Conservation (phyloP, 1,140 invertebrate genomes). For the Trialeurodes vaporariorum region DNA sequence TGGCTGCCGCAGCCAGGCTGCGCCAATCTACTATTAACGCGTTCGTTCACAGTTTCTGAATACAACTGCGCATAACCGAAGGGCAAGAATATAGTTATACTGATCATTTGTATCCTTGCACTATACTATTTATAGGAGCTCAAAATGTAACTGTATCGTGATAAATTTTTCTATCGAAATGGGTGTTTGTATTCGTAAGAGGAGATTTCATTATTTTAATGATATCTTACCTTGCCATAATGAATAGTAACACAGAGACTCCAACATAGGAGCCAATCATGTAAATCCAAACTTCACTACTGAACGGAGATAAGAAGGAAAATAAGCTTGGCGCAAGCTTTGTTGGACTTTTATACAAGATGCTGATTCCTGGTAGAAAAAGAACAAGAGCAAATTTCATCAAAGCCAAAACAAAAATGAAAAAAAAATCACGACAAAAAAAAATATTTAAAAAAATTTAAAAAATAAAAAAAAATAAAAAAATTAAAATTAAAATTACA, state of each 20-base stretch:
- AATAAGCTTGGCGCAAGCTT: conserved; percentile 68
- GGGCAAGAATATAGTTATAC: too few species aligned
- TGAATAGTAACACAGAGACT: conserved; percentile 63
- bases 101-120: neutral
- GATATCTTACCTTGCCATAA: conserved; percentile 53
- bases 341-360: conserved; percentile 69
- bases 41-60: too few species aligned
- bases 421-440: too few species aligned
- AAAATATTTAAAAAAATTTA: too few species aligned
- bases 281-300: conserved; percentile 66
- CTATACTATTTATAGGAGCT: neutral
- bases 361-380: conserved; percentile 51
- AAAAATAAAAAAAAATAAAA: too few species aligned
- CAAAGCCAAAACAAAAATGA: too few species aligned
- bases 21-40: too few species aligned
- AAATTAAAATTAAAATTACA: too few species aligned
- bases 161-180: neutral
- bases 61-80: too few species aligned
- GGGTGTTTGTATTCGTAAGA: neutral
- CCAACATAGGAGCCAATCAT: conserved; percentile 61
- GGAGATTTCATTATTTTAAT: neutral
- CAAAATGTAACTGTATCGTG: neutral
- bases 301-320: conserved; percentile 81
- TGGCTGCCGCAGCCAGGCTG: too few species aligned
- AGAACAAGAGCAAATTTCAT: too few species aligned